Evolutionary conservation across 2,797 vertebrate genomes (phyloP).

Genomic region (Euphonia xanthogaster): DNA sequence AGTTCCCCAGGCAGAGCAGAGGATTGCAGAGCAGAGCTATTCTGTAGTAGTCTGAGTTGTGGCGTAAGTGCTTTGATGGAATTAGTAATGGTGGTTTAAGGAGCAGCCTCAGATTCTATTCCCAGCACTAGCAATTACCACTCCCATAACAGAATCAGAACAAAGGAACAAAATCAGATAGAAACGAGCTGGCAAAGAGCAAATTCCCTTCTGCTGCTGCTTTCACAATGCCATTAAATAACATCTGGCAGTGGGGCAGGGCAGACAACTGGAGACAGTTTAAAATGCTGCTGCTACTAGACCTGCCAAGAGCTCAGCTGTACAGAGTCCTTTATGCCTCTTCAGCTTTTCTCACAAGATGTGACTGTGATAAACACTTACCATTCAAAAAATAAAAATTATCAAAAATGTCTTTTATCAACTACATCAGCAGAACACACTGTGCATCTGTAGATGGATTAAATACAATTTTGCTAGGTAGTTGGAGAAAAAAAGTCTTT

Average conservation of each 20-base stretch:
- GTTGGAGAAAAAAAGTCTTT: slow-evolving; percentile 31
- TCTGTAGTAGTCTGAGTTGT: neutral
- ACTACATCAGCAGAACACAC: neutral
- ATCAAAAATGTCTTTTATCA: neutral
- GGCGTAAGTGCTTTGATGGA: neutral
- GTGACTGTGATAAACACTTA: neutral
- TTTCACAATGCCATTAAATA: slow-evolving; percentile 21
- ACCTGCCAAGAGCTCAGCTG: slow-evolving; percentile 2
- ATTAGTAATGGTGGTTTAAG: slow-evolving; percentile 40
- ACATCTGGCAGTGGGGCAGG: slow-evolving; percentile 30
- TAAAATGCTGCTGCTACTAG: neutral
- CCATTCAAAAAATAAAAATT: neutral
- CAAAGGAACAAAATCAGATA: slow-evolving; percentile 32
- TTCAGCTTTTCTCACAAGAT: neutral
- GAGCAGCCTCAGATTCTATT: neutral
- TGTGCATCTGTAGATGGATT: neutral
- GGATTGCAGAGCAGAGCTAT: neutral
- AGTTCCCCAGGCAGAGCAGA: slow-evolving; percentile 14
- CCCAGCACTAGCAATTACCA: slow-evolving; percentile 35
- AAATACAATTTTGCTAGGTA: slow-evolving; percentile 31
- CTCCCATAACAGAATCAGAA: slow-evolving; percentile 8
- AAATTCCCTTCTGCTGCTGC: slow-evolving; percentile 19
- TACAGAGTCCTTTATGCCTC: neutral
- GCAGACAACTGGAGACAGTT: neutral
- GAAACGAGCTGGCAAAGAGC: neutral